These are phyloP conservation scores for Biston stratarius DNA, from an alignment of 2,888 invertebrate genomes.

Conservation along the genomic window DNA sequence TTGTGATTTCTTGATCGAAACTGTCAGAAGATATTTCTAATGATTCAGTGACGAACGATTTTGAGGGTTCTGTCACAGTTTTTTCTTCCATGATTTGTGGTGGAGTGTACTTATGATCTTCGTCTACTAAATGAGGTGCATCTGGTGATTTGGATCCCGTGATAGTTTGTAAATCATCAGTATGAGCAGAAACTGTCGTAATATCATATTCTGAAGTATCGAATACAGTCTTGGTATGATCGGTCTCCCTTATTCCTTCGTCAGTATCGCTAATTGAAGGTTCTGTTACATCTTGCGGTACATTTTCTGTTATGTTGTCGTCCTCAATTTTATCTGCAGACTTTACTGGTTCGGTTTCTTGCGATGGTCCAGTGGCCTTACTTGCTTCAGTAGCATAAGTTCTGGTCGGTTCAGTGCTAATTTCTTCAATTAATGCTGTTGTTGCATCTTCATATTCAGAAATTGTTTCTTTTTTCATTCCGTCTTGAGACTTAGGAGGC, in stretches of 20 bases:
- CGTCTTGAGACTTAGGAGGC: slow-evolving; percentile 1
- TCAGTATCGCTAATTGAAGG: slow-evolving; percentile 5
- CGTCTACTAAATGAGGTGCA: not conserved
- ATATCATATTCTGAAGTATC: slow-evolving; percentile 2
- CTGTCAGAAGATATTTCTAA: slow-evolving; percentile 2
- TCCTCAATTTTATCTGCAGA: not conserved
- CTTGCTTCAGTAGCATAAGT: not conserved
- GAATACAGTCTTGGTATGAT: not conserved
- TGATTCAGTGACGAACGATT: slow-evolving; percentile 13
- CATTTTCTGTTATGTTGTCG: not conserved
- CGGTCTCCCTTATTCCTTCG: slow-evolving; percentile 5
- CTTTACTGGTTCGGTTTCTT: slow-evolving; percentile 8
- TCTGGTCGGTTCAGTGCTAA: slow-evolving; percentile 9
- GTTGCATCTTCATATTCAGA: slow-evolving; percentile 4
- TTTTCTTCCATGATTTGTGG: not conserved
- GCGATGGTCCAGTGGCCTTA: not conserved
- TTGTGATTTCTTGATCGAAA: slow-evolving; percentile 10
- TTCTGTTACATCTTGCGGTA: slow-evolving; percentile 5
- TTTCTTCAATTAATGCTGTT: slow-evolving; percentile 9
- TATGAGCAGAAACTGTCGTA: slow-evolving; percentile 3
- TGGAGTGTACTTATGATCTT: slow-evolving; percentile 6
- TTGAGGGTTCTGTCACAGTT: slow-evolving; percentile 8
- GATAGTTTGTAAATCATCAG: not conserved
- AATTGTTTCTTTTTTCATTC: not conserved
- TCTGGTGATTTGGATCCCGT: slow-evolving; percentile 8